phyloP scores from a whole-genome alignment of 1,140 invertebrate species.

The Bombus haemorrhoidalis region DNA sequence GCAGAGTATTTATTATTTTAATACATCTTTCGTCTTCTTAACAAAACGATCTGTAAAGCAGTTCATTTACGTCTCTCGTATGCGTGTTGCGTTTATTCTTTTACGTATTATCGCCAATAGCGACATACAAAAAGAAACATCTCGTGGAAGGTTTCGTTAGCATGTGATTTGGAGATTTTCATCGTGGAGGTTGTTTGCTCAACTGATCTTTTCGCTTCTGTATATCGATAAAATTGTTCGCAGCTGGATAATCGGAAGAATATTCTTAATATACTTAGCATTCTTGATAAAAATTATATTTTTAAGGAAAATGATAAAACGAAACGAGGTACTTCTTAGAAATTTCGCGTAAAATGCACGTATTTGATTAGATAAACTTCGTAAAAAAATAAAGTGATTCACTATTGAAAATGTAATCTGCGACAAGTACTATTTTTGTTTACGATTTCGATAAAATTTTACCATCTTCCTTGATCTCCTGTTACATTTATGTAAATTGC shows the following conservation, averaged over 20 bases:
- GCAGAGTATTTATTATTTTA: too few species aligned
- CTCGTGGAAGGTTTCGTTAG: too few species aligned
- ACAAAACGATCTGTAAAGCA: too few species aligned
- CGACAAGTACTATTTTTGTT: background rate
- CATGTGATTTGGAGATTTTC: background rate
- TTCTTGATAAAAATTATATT: background rate
- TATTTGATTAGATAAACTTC: background rate
- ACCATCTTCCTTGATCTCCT: background rate
- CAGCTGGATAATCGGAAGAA: background rate
- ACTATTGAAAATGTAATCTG: too few species aligned
- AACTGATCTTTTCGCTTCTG: background rate
- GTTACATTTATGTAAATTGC: background rate
- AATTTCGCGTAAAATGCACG: background rate
- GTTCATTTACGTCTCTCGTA: too few species aligned
- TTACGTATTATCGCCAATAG: background rate
- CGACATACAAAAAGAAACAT: background rate
- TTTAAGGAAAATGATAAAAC: too few species aligned
- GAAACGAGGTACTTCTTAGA: background rate
- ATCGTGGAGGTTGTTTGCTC: background rate
- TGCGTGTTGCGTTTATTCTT: background rate
- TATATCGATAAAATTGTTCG: background rate
- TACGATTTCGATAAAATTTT: background rate
- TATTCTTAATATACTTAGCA: background rate
- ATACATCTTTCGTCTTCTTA: too few species aligned
- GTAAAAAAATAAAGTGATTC: background rate